Conservation (phyloP, 1,140 invertebrate genomes). For the Augochlora pura region DNA sequence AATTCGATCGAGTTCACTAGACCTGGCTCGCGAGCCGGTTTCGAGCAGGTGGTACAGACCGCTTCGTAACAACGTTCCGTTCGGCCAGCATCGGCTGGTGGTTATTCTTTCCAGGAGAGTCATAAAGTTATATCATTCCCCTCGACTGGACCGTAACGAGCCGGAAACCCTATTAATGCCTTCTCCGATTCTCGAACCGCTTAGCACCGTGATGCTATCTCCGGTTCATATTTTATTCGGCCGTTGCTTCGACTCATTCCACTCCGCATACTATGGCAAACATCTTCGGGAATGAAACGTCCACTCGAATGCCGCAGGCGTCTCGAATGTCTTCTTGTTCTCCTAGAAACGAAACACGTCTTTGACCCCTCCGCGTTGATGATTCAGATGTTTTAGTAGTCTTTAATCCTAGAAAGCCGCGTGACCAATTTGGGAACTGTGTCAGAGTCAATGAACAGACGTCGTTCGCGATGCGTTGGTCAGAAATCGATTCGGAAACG, state of each 20-base stretch:
- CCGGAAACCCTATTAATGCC: conserved; percentile 33
- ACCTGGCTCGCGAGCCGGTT: conserved; percentile 70
- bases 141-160: conserved; percentile 6
- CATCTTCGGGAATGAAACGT: too few species aligned
- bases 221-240: background rate
- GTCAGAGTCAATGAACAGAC: too few species aligned
- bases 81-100: conserved; percentile 20
- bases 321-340: too few species aligned
- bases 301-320: background rate
- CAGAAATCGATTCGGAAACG: too few species aligned
- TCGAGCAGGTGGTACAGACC: conserved; percentile 59
- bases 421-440: too few species aligned
- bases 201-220: background rate
- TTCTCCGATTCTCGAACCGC: background rate
- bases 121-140: conserved; percentile 57
- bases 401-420: too few species aligned
- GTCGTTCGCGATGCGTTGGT: too few species aligned
- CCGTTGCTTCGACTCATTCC: background rate
- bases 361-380: too few species aligned
- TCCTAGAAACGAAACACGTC: background rate
- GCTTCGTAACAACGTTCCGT: conserved; percentile 32
- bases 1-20: conserved; percentile 74
- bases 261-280: background rate
- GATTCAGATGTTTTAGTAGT: too few species aligned
- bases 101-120: conserved; percentile 31